Evolutionary conservation across 1,140 invertebrate species (phyloP).

Genomic region (Pararge aegeria): DNA sequence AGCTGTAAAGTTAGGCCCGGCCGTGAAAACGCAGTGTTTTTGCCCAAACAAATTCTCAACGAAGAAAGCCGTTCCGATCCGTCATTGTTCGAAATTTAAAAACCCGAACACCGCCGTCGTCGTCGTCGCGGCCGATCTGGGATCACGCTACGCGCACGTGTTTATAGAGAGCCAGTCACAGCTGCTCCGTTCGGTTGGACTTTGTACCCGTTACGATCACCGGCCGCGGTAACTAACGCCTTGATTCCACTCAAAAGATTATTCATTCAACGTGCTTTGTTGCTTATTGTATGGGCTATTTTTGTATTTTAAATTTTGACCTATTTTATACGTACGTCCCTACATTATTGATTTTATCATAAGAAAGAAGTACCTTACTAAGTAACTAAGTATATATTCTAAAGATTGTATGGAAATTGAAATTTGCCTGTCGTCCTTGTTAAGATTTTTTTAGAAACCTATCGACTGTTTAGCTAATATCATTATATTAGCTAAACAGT

Average conservation of each 20-base stretch:
- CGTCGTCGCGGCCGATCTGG: constrained; percentile 11
- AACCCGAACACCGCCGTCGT: constrained; percentile 20
- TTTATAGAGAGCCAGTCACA: constrained; percentile 53
- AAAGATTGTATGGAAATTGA: too few relatives aligned
- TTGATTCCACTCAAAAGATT: constrained; percentile 25
- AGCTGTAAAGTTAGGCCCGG: too few relatives aligned
- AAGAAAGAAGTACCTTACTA: too few relatives aligned
- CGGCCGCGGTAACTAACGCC: constrained; percentile 39
- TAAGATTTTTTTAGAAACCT: too few relatives aligned
- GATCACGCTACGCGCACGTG: constrained; percentile 67
- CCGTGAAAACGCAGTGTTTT: neutral
- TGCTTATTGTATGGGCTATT: neutral
- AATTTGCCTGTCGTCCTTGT: too few relatives aligned
- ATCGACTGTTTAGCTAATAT: too few relatives aligned
- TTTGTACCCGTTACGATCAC: constrained; percentile 67
- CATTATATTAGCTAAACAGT: too few relatives aligned
- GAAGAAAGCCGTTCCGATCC: constrained; percentile 14
- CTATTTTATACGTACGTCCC: neutral
- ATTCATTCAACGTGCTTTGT: constrained; percentile 19
- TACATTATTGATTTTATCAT: too few relatives aligned
- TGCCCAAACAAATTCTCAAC: neutral
- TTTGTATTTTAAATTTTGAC: neutral
- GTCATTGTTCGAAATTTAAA: constrained; percentile 37
- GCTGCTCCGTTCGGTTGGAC: constrained; percentile 51
- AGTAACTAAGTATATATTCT: too few relatives aligned